Evolutionary conservation across 2,797 vertebrate genomes (phyloP).

Genomic region (Tokudaia tokunoshimensis): DNA sequence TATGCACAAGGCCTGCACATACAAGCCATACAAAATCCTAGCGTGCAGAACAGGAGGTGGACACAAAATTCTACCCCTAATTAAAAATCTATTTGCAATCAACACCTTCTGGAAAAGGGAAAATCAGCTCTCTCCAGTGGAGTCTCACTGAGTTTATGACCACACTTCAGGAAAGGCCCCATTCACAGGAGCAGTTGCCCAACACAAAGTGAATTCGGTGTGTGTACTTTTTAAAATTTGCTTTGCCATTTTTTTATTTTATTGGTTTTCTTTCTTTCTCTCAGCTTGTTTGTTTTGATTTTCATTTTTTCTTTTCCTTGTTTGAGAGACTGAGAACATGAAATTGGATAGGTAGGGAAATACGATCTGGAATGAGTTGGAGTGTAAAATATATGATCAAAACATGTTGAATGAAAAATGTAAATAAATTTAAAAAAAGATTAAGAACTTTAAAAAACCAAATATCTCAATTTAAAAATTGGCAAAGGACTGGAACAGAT

Average conservation of each 20-base stretch:
- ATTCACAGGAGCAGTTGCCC: background rate
- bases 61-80: background rate
- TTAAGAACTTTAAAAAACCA: background rate
- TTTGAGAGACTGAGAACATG: background rate
- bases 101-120: background rate
- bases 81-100: background rate
- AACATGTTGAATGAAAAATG: background rate
- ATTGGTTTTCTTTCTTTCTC: background rate
- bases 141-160: background rate
- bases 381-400: background rate
- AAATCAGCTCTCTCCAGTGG: background rate
- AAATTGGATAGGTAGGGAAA: background rate
- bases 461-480: slow-evolving; percentile 50
- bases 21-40: background rate
- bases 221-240: background rate
- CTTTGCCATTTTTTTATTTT: background rate
- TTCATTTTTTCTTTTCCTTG: background rate
- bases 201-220: background rate
- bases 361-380: background rate
- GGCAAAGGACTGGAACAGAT: slow-evolving; percentile 33
- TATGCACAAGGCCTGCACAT: background rate
- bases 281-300: background rate
- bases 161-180: background rate
- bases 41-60: background rate
- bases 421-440: background rate